Evolutionary conservation across 2,888 invertebrate species (phyloP).

Genomic region (Neuroscelio doddi): DNA sequence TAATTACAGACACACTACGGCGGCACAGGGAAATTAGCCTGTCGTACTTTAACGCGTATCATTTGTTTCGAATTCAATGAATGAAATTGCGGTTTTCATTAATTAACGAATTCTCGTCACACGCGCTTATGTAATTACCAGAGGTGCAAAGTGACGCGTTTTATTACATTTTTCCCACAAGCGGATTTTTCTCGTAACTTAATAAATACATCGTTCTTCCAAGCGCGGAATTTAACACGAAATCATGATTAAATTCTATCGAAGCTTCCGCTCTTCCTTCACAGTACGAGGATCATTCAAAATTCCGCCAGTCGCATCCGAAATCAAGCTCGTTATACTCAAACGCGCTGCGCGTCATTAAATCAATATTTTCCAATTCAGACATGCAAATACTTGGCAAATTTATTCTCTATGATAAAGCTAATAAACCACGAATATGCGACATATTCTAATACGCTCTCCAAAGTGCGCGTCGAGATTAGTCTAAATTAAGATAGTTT

Average conservation of each 20-base stretch:
- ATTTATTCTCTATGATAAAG: conserved; percentile 34
- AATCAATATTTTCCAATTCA: conserved; percentile 34
- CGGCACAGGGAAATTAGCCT: conserved; percentile 2
- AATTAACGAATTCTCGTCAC: conserved; percentile 43
- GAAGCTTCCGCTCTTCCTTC: conserved; percentile 8
- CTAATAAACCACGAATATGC: conserved; percentile 34
- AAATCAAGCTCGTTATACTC: conserved; percentile 2
- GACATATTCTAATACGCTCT: conserved; percentile 32
- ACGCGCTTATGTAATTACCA: conserved; percentile 30
- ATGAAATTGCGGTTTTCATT: conserved; percentile 38
- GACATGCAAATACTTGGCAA: conserved; percentile 38
- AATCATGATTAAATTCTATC: neutral
- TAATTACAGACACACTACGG: conserved; percentile 5
- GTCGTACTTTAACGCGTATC: conserved; percentile 13
- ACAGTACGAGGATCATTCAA: neutral
- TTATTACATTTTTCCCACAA: neutral
- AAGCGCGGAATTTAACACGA: neutral
- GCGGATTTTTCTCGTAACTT: neutral
- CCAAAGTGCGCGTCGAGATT: conserved; percentile 24
- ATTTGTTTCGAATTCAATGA: conserved; percentile 46
- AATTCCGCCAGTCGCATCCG: conserved; percentile 8
- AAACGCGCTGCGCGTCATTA: neutral
- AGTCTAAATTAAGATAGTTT: conserved; percentile 28
- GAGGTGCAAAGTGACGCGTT: conserved; percentile 9
- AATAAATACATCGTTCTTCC: conserved; percentile 6